Base-by-base conservation (phyloP, 2,113 vertebrate genomes). In the Sceloporus tristichus region DNA sequence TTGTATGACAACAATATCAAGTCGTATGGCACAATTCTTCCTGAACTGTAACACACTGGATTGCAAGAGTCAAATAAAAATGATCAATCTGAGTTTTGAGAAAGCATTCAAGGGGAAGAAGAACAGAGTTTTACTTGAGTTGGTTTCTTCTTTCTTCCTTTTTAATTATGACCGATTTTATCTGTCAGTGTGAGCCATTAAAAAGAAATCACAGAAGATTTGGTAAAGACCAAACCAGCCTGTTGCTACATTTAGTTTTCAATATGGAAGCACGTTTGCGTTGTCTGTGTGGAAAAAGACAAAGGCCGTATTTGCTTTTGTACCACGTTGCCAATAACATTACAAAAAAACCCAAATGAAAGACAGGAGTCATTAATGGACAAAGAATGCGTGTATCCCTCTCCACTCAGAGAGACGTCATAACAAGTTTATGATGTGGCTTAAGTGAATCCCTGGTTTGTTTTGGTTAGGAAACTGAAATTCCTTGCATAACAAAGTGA, bases 401-500 rank as follows among this genome's bases (percentile, higher is more conserved):
- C 82, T 89, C 82, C 91, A 88, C 79, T 90, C 87, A 27, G 25
- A 86, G 62, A 59, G 23, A 92, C 0, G 0, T 93, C 93, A 93
- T 9, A 73, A 59, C 87, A 40, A 92, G 91, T 92, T 95, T 94
- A 93, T 85, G 89, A 92, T 92, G 79, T 74, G 93, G 62, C 68
- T 91, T 54, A 88, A 87, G 81, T 91, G 82, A 93, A 92, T 56
- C 77, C 93, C 95, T 93, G 90, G 78, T 62, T 95, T 91, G 71
- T 76, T 85, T 77, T 87, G 78, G 75, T 92, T 91, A 92, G 82
- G 86, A 94, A 93, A 92, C 62, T 92, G 48, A 91, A 93, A 93
- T 95, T 94, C 92, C 91, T 95, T 86, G 84, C 90, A 88, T 94
- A 89, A 92, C 85, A 88, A 70, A 92, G 53, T 85, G 89, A 90